Evolutionary conservation across 2,797 vertebrate genomes (phyloP), one percentile per base, ranked within the genome.

Genomic region (Cyclopterus lumpus): DNA sequence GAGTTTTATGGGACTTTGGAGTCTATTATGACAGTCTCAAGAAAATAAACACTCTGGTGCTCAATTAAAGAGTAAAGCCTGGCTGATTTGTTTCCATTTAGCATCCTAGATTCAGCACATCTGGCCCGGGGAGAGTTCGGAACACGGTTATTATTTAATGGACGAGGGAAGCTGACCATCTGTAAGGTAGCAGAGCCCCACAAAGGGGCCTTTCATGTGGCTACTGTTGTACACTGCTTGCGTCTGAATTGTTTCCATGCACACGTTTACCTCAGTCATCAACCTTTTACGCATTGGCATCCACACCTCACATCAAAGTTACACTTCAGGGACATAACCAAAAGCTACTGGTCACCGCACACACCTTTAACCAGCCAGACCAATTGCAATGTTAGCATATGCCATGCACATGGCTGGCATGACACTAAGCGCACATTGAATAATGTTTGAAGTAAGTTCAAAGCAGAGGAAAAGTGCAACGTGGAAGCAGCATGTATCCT

Each of bases 321-420:
- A 54, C 91, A 89, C 89, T 90, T 91, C 85, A 90, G 88, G 90
- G 91, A 95, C 93, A 93, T 88, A 90, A 96, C 94, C 91, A 87
- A 92, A 91, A 94, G 88, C 94, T 91, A 93, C 89, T 82, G 92
- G 92, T 93, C 94, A 93, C 91, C 81, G 77, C 71, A 82, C 76
- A 95, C 89, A 94, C 93, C 92, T 89, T 90, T 93, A 89, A 93
- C 91, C 88, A 91, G 83, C 76, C 77, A 77, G 79, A 87, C 92
- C 91, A 49, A 75, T 78, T 87, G 71, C 79, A 91, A 88, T 89
- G 91, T 93, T 92, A 94, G 92, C 96, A 97, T 96, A 95, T 96
- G 96, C 94, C 95, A 95, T 94, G 91, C 97, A 97, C 96, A 96
- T 96, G 95, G 95, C 93, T 95, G 94, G 94, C 94, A 96, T 81